Evolutionary conservation across 2,888 invertebrate species (phyloP), one percentile per base, ranked within the genome.

Genomic region (Coenonympha glycerion): DNA sequence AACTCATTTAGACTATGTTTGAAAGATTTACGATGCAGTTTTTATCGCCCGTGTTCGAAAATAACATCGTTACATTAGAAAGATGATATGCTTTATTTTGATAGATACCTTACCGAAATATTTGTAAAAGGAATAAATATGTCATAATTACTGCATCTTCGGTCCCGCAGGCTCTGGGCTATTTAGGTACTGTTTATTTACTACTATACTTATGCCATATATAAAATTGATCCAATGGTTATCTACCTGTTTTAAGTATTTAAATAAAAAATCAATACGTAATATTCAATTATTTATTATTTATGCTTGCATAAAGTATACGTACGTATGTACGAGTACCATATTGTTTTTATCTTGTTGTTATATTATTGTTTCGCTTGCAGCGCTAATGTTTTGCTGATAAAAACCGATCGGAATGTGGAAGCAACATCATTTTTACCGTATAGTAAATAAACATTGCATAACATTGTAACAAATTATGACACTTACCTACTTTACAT

Each of bases 381-480:
- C 66, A 71, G 71, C 71, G 71, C 69, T 74, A 77, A 79, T 76
- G 76, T 76, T 75, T 68, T 68, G 74, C 69, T 71, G 74, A 79
- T 78, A 77, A 78, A 73, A 70, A 64, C 55, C 57, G 65, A 70
- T 68, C 59, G 81, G 82, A 71, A 85, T 84, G 84, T 85, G 79
- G 83, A 84, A 84, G 78, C 74, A 63, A 72, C 58, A 63, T 58
- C 57, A 57, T 55, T 56, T 58, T 56, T 61, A 65, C 57, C 63
- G 66, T 58, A 62, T 60, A 69, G 69, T 67, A 71, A 76, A 76
- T 69, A 74, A 74, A 73, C 70, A 72, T 71, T 76, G 73, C 69
- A 73, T 73, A 76, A 76, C 59, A 67, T 69, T 68, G 11, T 11
- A 39, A 30, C 2, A 21, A 28, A 15, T 33, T 42, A 9, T 41